Conservation (phyloP, 2,888 invertebrate genomes). For the Torymus tubicola region DNA sequence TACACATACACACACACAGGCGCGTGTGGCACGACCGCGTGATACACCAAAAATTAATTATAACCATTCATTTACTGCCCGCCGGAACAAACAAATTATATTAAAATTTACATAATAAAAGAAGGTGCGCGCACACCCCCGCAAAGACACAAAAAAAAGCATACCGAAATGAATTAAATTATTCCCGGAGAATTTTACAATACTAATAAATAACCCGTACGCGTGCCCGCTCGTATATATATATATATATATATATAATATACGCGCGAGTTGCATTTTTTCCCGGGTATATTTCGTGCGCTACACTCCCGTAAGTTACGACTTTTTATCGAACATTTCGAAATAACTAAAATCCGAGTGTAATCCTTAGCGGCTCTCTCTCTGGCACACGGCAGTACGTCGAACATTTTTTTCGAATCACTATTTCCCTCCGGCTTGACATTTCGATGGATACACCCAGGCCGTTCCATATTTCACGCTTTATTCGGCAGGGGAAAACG, state of each 20-base stretch:
- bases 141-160: too few relatives aligned
- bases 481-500: background rate
- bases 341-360: conserved; percentile 21
- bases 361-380: conserved; percentile 20
- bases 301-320: too few relatives aligned
- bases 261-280: too few relatives aligned
- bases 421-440: conserved; percentile 27
- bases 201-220: too few relatives aligned
- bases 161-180: too few relatives aligned
- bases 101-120: too few relatives aligned
- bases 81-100: conserved; percentile 13
- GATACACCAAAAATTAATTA: conserved; percentile 32
- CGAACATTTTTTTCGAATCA: conserved; percentile 20
- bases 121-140: too few relatives aligned
- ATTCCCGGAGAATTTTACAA: too few relatives aligned
- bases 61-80: conserved; percentile 6
- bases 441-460: background rate
- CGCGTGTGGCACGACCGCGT: too few relatives aligned
- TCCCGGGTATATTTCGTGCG: background rate
- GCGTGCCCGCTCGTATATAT: too few relatives aligned
- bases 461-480: conserved; percentile 28
- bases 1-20: too few relatives aligned
- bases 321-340: background rate
- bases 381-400: background rate
- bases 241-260: too few relatives aligned